Conservation (phyloP, 2,888 invertebrate genomes). For the Ethmia dodecea region DNA sequence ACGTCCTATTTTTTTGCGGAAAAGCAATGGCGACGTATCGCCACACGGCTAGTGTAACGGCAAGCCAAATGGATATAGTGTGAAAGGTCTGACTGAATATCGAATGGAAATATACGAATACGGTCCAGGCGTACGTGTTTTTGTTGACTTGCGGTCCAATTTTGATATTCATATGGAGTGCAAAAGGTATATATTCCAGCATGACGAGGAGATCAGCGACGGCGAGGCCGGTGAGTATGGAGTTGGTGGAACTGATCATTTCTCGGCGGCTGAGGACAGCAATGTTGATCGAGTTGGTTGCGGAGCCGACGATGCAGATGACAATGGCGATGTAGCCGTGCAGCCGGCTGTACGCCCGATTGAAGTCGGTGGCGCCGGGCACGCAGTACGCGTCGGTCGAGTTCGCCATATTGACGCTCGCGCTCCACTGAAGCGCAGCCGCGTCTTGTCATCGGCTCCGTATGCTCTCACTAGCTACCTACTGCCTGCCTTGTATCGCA, state of each 20-base stretch:
- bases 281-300: slow-evolving; percentile 95
- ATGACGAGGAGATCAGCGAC: slow-evolving; percentile 96
- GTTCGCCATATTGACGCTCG: slow-evolving; percentile 52
- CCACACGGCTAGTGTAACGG: slow-evolving; percentile 95
- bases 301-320: slow-evolving; percentile 93
- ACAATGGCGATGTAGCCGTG: slow-evolving; percentile 92
- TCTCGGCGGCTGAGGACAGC: slow-evolving; percentile 92
- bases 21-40: slow-evolving; percentile 91
- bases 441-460: slow-evolving; percentile 40
- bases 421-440: slow-evolving; percentile 20
- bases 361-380: slow-evolving; percentile 77
- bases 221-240: slow-evolving; percentile 92
- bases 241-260: slow-evolving; percentile 95
- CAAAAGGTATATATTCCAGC: slow-evolving; percentile 95
- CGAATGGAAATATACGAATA: slow-evolving; percentile 93
- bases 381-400: slow-evolving; percentile 72
- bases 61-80: slow-evolving; percentile 95
- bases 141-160: slow-evolving; percentile 71
- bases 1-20: slow-evolving; percentile 87
- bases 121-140: slow-evolving; percentile 85
- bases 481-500: slow-evolving; percentile 10
- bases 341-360: slow-evolving; percentile 81
- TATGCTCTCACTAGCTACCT: slow-evolving; percentile 7
- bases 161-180: slow-evolving; percentile 87
- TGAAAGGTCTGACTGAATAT: slow-evolving; percentile 92